phyloP scores from a whole-genome alignment of 2,888 invertebrate genomes.

The Amblyjoppa fuscipennis region DNA sequence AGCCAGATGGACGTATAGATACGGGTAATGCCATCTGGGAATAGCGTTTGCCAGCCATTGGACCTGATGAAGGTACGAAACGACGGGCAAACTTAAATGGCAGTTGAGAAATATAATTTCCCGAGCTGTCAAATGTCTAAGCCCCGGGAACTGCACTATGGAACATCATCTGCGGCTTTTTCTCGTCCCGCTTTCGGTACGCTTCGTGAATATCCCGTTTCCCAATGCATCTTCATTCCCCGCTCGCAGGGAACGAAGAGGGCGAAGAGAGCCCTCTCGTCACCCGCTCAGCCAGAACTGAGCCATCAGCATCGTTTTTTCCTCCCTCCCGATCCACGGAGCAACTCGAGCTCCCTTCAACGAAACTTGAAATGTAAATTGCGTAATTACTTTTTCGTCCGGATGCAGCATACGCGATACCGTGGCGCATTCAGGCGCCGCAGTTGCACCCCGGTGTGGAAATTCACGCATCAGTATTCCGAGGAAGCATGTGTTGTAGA shows the following conservation, averaged over 20 bases:
- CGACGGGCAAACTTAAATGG: conserved; percentile 81
- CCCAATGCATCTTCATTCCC: neutral
- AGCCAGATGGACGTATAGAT: conserved; percentile 54
- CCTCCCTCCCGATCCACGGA: conserved; percentile 20
- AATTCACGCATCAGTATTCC: conserved; percentile 17
- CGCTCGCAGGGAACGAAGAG: neutral
- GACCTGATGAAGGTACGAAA: conserved; percentile 75
- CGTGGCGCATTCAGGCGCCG: neutral
- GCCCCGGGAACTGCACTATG: conserved; percentile 75
- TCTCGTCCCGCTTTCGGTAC: conserved; percentile 61
- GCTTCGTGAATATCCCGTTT: conserved; percentile 14
- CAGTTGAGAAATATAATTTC: conserved; percentile 84
- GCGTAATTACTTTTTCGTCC: conserved; percentile 74
- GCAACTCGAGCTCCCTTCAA: conserved; percentile 24
- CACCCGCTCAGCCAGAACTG: conserved; percentile 7
- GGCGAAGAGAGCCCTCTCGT: neutral
- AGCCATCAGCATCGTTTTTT: conserved; percentile 41
- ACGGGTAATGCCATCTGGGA: conserved; percentile 62
- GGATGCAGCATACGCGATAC: neutral
- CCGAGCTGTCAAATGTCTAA: conserved; percentile 81
- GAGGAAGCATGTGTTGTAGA: neutral
- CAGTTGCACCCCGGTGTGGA: neutral
- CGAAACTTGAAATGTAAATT: conserved; percentile 77
- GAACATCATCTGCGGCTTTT: conserved; percentile 69
- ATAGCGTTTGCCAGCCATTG: conserved; percentile 63